Conservation (phyloP, 2,888 invertebrate genomes). For the Globia sparganii region DNA sequence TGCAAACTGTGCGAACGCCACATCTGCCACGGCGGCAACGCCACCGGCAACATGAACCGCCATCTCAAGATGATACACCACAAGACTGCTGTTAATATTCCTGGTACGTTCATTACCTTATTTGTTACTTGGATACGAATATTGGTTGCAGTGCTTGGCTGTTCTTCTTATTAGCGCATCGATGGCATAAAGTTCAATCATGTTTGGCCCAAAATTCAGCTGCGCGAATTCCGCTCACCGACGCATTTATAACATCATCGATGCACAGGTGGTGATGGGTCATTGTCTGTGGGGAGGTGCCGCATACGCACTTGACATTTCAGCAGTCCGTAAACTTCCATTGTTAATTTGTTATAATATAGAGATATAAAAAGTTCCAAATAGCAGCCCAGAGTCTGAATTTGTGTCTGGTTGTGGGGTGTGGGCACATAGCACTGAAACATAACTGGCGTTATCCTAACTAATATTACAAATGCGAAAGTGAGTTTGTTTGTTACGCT, state of each 20-base stretch:
- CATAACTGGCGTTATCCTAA: neutral
- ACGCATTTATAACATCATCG: too few species aligned
- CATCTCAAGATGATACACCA: constrained; percentile 87
- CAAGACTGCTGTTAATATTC: constrained; percentile 71
- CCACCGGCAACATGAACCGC: constrained; percentile 88
- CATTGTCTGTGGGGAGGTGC: too few species aligned
- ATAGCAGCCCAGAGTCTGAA: too few species aligned
- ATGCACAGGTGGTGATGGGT: too few species aligned
- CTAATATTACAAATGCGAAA: neutral
- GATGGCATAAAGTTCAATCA: too few species aligned
- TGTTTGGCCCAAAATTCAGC: too few species aligned
- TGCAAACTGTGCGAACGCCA: constrained; percentile 85
- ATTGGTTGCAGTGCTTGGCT: neutral
- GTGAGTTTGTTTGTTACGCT: neutral
- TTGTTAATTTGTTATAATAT: too few species aligned
- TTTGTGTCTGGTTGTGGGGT: neutral
- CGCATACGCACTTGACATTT: too few species aligned
- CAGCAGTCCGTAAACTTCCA: too few species aligned
- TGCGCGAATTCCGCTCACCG: too few species aligned
- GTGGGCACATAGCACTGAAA: neutral
- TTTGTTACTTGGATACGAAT: neutral
- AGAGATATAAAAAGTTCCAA: neutral
- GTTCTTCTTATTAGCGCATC: too few species aligned
- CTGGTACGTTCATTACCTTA: constrained; percentile 69
- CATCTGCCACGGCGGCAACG: constrained; percentile 87